phyloP scores from a whole-genome alignment of 2,888 invertebrate genomes.

The Lasioglossum marginatum region DNA sequence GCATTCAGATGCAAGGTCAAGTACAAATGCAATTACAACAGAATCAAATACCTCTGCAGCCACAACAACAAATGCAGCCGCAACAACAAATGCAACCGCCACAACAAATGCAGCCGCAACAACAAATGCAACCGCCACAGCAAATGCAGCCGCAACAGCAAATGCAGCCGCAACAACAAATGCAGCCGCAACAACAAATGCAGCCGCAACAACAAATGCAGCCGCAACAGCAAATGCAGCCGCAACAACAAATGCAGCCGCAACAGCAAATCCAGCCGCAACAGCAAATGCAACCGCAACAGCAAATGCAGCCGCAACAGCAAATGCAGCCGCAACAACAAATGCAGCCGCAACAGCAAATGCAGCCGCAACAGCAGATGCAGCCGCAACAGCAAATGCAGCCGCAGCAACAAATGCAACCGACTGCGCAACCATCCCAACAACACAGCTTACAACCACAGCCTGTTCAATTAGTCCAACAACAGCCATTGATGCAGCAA shows the following conservation, averaged over 20 bases:
- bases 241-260: conserved; percentile 49
- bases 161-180: conserved; percentile 72
- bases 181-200: conserved; percentile 76
- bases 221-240: conserved; percentile 34
- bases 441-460: conserved; percentile 83
- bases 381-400: conserved; percentile 71
- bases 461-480: conserved; percentile 84
- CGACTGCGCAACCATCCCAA: conserved; percentile 81
- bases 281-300: conserved; percentile 73
- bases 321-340: too few species aligned
- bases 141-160: conserved; percentile 74
- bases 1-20: conserved; percentile 80
- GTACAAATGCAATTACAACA: conserved; percentile 75
- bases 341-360: too few species aligned
- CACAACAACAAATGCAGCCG: conserved; percentile 72
- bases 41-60: conserved; percentile 71
- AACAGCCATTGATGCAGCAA: conserved; percentile 85
- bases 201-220: conserved; percentile 71
- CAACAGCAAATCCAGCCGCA: conserved; percentile 70
- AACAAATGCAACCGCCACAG: conserved; percentile 75
- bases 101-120: conserved; percentile 74
- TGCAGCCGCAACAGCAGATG: too few species aligned
- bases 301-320: conserved; percentile 74
- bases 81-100: conserved; percentile 72
- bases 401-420: conserved; percentile 73